These are phyloP conservation scores for Rostratula benghalensis DNA, from an alignment of 2,113 vertebrate species.

Conservation along the genomic window DNA sequence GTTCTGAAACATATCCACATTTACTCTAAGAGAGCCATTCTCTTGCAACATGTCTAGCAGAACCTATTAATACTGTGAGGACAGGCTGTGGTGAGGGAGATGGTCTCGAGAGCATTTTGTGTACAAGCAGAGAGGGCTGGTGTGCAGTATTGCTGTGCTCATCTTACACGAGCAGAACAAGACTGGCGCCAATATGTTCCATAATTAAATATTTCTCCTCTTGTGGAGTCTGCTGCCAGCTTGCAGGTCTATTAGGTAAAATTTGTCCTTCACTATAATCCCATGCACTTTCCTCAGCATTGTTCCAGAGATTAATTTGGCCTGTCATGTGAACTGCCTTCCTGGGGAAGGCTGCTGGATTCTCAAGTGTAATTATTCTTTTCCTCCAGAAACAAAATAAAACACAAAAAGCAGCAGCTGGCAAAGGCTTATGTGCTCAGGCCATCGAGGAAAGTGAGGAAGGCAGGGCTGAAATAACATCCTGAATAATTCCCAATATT, in stretches of 20 bases:
- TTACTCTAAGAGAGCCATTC: background rate
- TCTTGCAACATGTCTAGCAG: background rate
- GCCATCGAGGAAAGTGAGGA: background rate
- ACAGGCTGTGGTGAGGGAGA: background rate
- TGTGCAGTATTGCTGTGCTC: background rate
- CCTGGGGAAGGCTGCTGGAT: background rate
- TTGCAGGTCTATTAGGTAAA: background rate
- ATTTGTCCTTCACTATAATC: background rate
- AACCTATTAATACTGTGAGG: rapidly evolving
- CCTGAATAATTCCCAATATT: background rate
- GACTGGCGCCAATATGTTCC: background rate
- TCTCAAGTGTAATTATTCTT: background rate
- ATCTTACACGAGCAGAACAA: background rate
- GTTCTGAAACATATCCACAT: rapidly evolving
- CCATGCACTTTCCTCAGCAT: rapidly evolving
- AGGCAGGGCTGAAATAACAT: background rate
- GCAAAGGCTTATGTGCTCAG: background rate
- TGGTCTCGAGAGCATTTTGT: background rate
- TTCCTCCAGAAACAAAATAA: background rate
- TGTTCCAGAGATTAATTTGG: background rate
- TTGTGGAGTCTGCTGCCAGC: background rate
- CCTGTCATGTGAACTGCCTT: background rate
- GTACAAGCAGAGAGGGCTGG: background rate
- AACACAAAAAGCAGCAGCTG: background rate
- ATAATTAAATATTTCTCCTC: background rate